Conservation (phyloP, 2,113 vertebrate genomes). For the Plotosus lineatus region DNA sequence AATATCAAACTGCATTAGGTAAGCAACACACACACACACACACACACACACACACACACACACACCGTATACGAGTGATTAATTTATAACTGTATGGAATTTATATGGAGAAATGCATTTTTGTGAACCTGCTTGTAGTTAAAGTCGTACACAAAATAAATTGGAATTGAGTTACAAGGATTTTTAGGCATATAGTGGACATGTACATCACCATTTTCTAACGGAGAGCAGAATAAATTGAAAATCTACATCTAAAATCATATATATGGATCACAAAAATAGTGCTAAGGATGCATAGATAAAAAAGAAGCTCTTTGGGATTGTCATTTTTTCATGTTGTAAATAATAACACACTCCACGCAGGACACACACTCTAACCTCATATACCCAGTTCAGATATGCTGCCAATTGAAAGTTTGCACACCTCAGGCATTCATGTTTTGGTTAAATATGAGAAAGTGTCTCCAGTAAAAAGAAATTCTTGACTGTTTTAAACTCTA, state of each 20-base stretch:
- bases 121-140: too few relatives aligned
- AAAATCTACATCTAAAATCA: not conserved
- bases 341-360: not conserved
- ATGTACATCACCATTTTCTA: not conserved
- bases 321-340: not conserved
- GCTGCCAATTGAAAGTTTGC: not conserved
- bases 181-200: not conserved
- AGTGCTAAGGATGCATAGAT: constrained; percentile 5
- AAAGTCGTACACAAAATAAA: too few relatives aligned
- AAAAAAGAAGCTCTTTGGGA: not conserved
- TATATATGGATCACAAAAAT: not conserved
- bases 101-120: too few relatives aligned
- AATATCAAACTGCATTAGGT: constrained; percentile 18
- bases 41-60: constrained; percentile 1
- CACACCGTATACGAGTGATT: too few relatives aligned
- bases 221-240: not conserved
- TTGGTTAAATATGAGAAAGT: not conserved
- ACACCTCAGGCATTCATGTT: not conserved
- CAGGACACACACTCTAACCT: not conserved
- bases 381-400: not conserved
- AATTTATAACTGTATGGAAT: too few relatives aligned
- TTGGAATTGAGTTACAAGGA: too few relatives aligned
- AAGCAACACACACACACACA: not conserved
- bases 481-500: not conserved
- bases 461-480: not conserved